These are phyloP conservation scores for Pseudoips prasinana DNA, from an alignment of 2,888 invertebrate genomes.

Conservation along the genomic window DNA sequence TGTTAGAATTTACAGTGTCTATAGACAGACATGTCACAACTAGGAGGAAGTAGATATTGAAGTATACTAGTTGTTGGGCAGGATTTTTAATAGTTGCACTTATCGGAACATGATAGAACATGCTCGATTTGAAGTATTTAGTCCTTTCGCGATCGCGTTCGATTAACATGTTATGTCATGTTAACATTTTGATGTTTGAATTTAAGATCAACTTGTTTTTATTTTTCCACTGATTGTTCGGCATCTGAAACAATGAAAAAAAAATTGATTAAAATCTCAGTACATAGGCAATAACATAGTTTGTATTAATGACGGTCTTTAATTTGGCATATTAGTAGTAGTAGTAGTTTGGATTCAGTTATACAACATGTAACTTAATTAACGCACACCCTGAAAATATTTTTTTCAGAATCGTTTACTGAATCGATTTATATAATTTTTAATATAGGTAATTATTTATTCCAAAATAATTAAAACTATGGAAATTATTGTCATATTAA, in stretches of 20 bases:
- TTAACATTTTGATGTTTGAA: constrained; percentile 55
- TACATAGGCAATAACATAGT: background rate
- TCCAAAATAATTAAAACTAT: too few species aligned
- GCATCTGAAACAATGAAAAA: constrained; percentile 65
- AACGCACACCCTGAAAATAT: too few species aligned
- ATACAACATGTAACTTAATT: too few species aligned
- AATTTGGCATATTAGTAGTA: too few species aligned
- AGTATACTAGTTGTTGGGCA: constrained; percentile 44
- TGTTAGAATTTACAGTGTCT: constrained; percentile 65
- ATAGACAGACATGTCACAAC: constrained; percentile 54
- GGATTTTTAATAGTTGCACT: constrained; percentile 33
- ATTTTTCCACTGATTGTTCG: constrained; percentile 28
- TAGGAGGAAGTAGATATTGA: constrained; percentile 60
- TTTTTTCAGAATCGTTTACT: too few species aligned
- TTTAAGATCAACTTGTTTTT: constrained; percentile 36
- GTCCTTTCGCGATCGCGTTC: constrained; percentile 53
- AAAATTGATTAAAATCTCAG: background rate
- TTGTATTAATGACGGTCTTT: too few species aligned
- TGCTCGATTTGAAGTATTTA: constrained; percentile 50
- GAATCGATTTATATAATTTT: too few species aligned
- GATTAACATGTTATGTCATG: constrained; percentile 71
- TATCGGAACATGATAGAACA: constrained; percentile 48
- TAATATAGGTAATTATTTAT: too few species aligned
- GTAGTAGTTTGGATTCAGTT: too few species aligned
- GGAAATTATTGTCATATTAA: too few species aligned